A percentile compares a stretch with the other conserved stretches of the same genome.
Conservation (phyloP, 2,113 vertebrate genomes). For the Eonycteris spelaea region DNA sequence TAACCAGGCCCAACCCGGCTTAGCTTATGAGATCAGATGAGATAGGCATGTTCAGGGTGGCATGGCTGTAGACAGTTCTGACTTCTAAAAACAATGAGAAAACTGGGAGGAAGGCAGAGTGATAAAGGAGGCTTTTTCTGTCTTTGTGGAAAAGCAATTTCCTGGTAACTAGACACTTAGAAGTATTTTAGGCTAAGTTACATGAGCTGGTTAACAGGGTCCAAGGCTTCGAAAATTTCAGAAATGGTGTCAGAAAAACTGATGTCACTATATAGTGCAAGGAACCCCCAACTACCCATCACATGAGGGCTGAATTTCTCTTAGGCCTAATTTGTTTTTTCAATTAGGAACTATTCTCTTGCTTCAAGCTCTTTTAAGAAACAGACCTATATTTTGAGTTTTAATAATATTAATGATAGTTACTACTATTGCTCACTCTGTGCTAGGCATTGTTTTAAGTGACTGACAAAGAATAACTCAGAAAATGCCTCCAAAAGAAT, state of each 20-base stretch:
- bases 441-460: background rate
- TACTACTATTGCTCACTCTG: background rate
- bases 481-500: background rate
- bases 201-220: background rate
- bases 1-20: too few relatives aligned
- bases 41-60: too few relatives aligned
- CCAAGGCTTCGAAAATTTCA: background rate
- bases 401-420: background rate
- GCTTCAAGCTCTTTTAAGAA: background rate
- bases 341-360: background rate
- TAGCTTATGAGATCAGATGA: too few relatives aligned
- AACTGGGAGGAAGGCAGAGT: background rate
- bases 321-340: background rate
- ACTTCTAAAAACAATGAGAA: background rate
- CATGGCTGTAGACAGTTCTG: background rate
- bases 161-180: background rate
- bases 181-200: background rate
- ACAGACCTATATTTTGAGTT: background rate
- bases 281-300: background rate
- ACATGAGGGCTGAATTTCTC: background rate
- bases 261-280: background rate
- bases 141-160: background rate
- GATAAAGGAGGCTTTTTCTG: background rate
- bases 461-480: background rate
- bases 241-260: background rate